Evolutionary conservation across 1,140 invertebrate species (phyloP).

Genomic region (Arctopsyche grandis): DNA sequence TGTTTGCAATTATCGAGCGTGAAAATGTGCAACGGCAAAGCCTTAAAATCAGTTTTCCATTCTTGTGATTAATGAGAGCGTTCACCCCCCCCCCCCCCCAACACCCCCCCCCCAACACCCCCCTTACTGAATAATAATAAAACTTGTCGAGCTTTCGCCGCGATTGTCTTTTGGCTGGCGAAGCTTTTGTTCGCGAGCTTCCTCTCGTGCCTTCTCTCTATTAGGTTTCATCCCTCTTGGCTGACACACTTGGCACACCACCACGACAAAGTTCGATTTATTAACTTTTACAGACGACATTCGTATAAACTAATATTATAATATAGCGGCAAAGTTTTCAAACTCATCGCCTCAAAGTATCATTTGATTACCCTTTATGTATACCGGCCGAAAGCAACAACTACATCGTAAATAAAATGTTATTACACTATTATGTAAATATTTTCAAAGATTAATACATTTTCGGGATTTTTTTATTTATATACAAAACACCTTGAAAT

Average conservation of each 20-base stretch:
- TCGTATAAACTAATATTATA: not conserved
- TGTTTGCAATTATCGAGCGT: conserved; percentile 37
- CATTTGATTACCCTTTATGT: not conserved
- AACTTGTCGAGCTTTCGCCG: conserved; percentile 51
- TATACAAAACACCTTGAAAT: too few species aligned
- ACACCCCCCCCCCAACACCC: not conserved
- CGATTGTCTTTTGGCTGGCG: conserved; percentile 47
- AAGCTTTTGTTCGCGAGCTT: conserved; percentile 36
- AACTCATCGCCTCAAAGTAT: not conserved
- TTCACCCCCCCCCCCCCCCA: not conserved
- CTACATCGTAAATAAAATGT: too few species aligned
- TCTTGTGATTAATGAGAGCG: conserved; percentile 28
- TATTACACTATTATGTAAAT: too few species aligned
- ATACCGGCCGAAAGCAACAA: not conserved
- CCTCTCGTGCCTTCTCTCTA: conserved; percentile 26
- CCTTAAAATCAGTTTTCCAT: conserved; percentile 36
- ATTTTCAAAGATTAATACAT: too few species aligned
- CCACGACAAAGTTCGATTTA: conserved; percentile 15
- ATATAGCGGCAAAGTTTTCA: not conserved
- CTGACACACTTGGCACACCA: conserved; percentile 19
- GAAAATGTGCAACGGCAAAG: conserved; percentile 27
- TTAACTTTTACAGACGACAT: not conserved
- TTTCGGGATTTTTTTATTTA: too few species aligned
- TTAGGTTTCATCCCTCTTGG: conserved; percentile 20
- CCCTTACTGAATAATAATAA: conserved; percentile 38